Conservation (phyloP, 2,113 vertebrate species). For the Maccullochella peelii region DNA sequence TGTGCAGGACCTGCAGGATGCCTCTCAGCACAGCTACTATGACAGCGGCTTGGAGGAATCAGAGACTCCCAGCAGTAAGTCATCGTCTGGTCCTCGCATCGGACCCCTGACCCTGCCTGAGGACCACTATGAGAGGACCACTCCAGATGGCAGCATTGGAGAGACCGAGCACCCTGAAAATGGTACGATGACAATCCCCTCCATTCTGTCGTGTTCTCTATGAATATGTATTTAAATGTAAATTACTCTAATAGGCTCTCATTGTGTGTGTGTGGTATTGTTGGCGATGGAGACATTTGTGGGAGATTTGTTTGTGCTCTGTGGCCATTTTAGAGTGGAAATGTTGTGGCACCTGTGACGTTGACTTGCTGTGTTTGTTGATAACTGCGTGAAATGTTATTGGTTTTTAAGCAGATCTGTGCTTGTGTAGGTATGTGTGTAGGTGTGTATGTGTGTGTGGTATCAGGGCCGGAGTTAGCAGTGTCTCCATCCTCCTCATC, state of each 20-base stretch:
- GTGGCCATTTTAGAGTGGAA: conserved; percentile 40
- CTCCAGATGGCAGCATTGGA: conserved; percentile 98
- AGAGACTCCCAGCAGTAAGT: conserved; percentile 98
- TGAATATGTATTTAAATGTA: conserved; percentile 71
- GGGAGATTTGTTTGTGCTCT: conserved; percentile 58
- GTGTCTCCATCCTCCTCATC: conserved; percentile 77
- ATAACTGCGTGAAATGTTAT: conserved; percentile 65
- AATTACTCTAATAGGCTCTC: conserved; percentile 49
- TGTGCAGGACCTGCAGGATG: conserved; percentile 96
- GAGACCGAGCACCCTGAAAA: conserved; percentile 99
- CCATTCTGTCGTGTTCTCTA: conserved; percentile 11
- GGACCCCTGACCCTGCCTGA: conserved; percentile 96
- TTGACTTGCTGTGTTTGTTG: conserved; percentile 55
- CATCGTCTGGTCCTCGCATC: conserved; percentile 95
- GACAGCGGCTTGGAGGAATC: conserved; percentile 98
- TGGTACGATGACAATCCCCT: conserved; percentile 81
- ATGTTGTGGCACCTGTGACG: conserved; percentile 53
- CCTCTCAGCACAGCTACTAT: conserved; percentile 98
- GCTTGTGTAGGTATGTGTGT: conserved; percentile 16
- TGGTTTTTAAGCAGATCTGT: conserved; percentile 66
- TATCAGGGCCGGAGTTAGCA: conserved; percentile 63
- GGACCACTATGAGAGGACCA: conserved; percentile 98
- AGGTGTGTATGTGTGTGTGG: conserved; percentile 24
- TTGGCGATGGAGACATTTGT: conserved; percentile 25
- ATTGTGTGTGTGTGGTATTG: conserved; percentile 1